These are phyloP conservation scores for Drosophila serrata DNA, from an alignment of 1,140 invertebrate genomes.

Conservation along the genomic window DNA sequence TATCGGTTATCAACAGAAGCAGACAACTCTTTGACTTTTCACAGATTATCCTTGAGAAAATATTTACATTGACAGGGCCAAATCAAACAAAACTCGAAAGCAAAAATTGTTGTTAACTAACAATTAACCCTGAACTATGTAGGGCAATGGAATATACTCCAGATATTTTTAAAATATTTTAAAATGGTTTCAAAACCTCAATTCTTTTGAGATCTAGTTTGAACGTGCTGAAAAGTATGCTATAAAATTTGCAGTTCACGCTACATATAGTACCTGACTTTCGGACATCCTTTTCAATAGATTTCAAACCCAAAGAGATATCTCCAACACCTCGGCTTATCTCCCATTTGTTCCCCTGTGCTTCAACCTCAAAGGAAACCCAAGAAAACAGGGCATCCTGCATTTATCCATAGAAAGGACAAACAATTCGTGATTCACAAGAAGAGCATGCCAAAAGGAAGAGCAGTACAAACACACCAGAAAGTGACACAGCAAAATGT, in stretches of 20 bases:
- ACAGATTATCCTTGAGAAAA: neutral
- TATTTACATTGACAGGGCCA: neutral
- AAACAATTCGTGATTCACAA: conserved; percentile 31
- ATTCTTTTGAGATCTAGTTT: too few relatives aligned
- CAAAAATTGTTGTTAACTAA: neutral
- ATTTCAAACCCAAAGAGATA: neutral
- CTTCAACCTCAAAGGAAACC: conserved; percentile 1
- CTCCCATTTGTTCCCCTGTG: neutral
- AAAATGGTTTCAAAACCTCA: neutral
- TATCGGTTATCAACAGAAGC: conserved; percentile 22
- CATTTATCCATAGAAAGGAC: conserved; percentile 17
- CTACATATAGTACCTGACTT: neutral
- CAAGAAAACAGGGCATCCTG: conserved; percentile 20
- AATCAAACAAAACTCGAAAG: neutral
- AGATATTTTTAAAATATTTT: neutral
- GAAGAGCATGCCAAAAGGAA: conserved; percentile 17
- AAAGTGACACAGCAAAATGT: conserved; percentile 35
- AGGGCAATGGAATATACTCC: too few relatives aligned
- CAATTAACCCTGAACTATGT: neutral
- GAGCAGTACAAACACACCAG: conserved; percentile 25
- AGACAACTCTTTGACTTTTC: conserved; percentile 16
- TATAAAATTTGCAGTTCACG: neutral
- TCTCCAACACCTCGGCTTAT: neutral
- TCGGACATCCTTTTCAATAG: neutral
- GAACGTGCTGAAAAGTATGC: neutral